Base-by-base conservation (phyloP, 2,113 vertebrate species). In the Pachyramphus minor region DNA sequence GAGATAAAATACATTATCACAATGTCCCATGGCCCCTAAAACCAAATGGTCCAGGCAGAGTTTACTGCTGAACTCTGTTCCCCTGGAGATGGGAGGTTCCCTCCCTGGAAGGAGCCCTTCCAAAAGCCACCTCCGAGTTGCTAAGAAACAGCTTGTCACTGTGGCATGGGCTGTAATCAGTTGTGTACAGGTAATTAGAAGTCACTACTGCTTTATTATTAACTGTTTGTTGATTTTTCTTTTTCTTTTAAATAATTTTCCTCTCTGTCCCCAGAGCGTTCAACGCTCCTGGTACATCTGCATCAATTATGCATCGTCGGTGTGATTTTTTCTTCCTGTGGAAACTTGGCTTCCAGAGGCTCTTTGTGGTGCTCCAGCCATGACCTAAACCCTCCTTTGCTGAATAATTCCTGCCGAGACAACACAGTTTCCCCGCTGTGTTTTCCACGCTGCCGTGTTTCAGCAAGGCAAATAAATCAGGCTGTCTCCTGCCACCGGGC, bases 401-500 rank as follows among this genome's bases (percentile, higher is more conserved):
- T 83, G 85, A 83, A 79, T 93, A 92, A 95, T 92, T 97, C 95
- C 88, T 90, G 77, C 85, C 2, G 25, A 95, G 94, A 94, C 90
- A 96, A 90, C 82, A 83, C 53, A 49, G 63, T 84, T 90, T 93
- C 79, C 96, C 95, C 0, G 33, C 95, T 94, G 85, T 50, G 92
- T 92, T 96, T 55, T 93, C 88, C 92, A 85, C 4, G 20, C 83
- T 88, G 14, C 72, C 1, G 22, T 66, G 87, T 94, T 94, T 93
- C 95, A 92, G 92, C 85, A 58, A 94, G 92, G 85, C 92, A 90
- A 77, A 96, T 92, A 95, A 90, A 93, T 92, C 85, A 85, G 95
- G 59, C 91, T 89, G 84, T 87, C 87, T 93, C 91, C 93, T 87
- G 39, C 62, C 90, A 59, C 72, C 33, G 1, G 83, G 75, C 94